These are phyloP conservation scores for Cotesia congregata DNA, from an alignment of 2,888 invertebrate genomes.

Conservation along the genomic window DNA sequence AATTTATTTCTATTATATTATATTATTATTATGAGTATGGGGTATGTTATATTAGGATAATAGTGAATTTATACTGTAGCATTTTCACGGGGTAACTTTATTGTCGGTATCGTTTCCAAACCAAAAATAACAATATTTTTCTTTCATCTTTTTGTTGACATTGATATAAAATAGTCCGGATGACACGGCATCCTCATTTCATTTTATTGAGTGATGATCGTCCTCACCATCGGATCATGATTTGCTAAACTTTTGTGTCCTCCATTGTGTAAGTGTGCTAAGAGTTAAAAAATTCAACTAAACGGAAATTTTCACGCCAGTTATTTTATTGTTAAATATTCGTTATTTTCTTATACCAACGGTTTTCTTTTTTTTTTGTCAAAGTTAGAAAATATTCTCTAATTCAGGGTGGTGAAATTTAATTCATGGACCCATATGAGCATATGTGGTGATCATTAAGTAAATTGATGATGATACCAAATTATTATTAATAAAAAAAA, in stretches of 20 bases:
- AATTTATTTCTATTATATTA: background rate
- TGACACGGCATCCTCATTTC: background rate
- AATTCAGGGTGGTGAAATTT: no score
- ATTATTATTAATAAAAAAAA: no score
- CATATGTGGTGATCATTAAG: no score
- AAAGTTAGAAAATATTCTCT: no score
- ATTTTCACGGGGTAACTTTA: background rate
- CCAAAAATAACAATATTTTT: background rate
- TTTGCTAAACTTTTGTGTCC: background rate
- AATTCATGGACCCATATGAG: no score
- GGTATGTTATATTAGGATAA: background rate
- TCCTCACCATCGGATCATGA: background rate
- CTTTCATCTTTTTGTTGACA: background rate
- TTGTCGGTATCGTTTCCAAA: background rate
- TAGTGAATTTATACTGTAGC: background rate
- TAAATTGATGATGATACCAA: no score
- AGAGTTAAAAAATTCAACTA: background rate
- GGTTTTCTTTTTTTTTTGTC: background rate
- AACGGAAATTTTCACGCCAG: background rate
- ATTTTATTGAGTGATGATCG: background rate
- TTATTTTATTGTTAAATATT: background rate
- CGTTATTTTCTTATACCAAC: background rate
- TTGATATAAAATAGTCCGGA: background rate
- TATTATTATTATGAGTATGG: background rate
- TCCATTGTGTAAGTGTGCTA: no score